Evolutionary conservation across 1,140 invertebrate species (phyloP).

Genomic region (Drosophila auraria): DNA sequence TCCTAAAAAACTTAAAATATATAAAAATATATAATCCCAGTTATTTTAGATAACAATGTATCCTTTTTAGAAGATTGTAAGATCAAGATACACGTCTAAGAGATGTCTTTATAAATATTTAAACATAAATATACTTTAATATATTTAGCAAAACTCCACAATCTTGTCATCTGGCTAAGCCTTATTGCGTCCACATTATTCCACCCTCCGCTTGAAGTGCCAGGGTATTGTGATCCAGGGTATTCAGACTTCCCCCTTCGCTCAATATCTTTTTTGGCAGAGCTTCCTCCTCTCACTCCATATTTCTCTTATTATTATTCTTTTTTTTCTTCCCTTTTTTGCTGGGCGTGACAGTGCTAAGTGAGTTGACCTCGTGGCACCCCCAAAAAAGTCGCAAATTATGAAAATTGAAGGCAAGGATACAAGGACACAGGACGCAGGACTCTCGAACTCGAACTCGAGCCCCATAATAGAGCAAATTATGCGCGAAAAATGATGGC

Average conservation of each 20-base stretch:
- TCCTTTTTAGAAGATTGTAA: too few relatives aligned
- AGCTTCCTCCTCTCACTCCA: not conserved
- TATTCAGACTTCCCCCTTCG: constrained; percentile 49
- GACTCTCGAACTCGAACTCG: constrained; percentile 6
- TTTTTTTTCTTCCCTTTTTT: constrained; percentile 10
- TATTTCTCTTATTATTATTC: constrained; percentile 7
- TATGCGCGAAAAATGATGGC: constrained; percentile 77
- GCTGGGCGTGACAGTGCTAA: constrained; percentile 71
- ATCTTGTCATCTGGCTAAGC: not conserved
- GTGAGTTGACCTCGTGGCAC: constrained; percentile 51
- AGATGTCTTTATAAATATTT: not conserved
- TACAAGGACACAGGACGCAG: constrained; percentile 13
- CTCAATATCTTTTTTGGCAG: constrained; percentile 9
- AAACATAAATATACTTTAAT: constrained; percentile 4
- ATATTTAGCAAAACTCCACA: not conserved
- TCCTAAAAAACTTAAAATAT: too few relatives aligned
- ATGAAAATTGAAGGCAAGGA: constrained; percentile 68
- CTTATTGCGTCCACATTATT: not conserved
- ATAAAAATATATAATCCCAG: too few relatives aligned
- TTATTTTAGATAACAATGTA: too few relatives aligned
- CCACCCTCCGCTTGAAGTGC: not conserved
- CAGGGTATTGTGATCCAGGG: constrained; percentile 34
- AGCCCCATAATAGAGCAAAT: constrained; percentile 73
- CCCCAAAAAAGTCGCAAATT: constrained; percentile 59
- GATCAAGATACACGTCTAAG: too few relatives aligned